Conservation (phyloP, 1,140 invertebrate genomes). For the Drosophila hydei region DNA sequence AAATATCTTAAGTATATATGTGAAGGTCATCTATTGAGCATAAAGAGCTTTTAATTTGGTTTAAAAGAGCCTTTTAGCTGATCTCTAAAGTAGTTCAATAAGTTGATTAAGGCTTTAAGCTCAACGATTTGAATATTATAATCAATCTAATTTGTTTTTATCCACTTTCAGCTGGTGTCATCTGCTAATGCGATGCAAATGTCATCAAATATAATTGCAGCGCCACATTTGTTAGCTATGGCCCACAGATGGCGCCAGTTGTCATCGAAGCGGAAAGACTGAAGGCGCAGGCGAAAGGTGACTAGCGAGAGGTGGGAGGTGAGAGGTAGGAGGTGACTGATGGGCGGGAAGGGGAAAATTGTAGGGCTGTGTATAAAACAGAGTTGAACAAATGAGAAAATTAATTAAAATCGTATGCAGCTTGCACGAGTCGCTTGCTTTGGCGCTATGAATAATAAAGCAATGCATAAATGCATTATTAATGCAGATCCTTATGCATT, state of each 20-base stretch:
- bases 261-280: background rate
- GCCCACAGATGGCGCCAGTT: constrained; percentile 5
- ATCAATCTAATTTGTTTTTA: no score
- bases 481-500: constrained; percentile 39
- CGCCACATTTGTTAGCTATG: background rate
- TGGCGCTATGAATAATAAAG: constrained; percentile 63
- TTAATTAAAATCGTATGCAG: constrained; percentile 69
- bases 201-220: constrained; percentile 1
- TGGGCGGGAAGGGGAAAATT: background rate
- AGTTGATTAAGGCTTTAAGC: no score
- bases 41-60: no score
- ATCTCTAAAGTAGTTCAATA: no score
- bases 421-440: constrained; percentile 21
- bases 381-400: constrained; percentile 57
- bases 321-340: background rate
- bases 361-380: constrained; percentile 16
- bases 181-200: background rate
- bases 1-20: no score
- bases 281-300: no score
- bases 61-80: no score
- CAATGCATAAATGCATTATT: constrained; percentile 36
- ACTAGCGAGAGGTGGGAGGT: no score
- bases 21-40: no score
- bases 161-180: constrained; percentile 6
- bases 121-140: no score